A percentile compares a stretch with the other conserved stretches of the same genome.
Conservation (phyloP, 2,113 vertebrate species). For the Atherinomorus stipes region DNA sequence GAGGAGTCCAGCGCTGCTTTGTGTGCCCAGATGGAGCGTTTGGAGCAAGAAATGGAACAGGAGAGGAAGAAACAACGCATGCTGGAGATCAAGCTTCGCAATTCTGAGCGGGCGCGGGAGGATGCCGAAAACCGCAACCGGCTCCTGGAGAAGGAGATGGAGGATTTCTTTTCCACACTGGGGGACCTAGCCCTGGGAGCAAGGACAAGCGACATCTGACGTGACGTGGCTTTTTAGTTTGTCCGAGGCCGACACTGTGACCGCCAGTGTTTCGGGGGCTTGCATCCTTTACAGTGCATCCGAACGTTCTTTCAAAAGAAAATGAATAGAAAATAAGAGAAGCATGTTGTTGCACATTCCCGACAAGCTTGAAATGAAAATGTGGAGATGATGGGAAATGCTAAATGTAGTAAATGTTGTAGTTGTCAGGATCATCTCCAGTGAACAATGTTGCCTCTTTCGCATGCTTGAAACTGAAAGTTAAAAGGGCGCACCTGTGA, state of each 20-base stretch:
- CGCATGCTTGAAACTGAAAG: constrained; percentile 45
- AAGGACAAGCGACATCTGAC: constrained; percentile 77
- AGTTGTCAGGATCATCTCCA: background rate
- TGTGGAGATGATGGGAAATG: background rate
- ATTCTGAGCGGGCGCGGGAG: constrained; percentile 91
- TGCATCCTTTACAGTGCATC: background rate
- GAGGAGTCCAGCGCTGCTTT: constrained; percentile 88
- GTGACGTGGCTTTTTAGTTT: background rate
- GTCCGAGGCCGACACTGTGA: background rate
- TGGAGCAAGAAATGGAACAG: constrained; percentile 93
- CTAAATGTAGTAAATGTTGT: constrained; percentile 13
- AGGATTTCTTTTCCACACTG: constrained; percentile 93
- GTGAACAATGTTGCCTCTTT: constrained; percentile 5
- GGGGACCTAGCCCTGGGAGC: constrained; percentile 87
- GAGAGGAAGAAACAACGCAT: constrained; percentile 89
- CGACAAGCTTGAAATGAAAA: constrained; percentile 3
- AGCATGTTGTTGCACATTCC: constrained; percentile 41
- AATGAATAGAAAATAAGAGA: constrained; percentile 15
- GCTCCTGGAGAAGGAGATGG: constrained; percentile 95
- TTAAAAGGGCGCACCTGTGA: background rate
- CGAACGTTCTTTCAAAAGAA: constrained; percentile 28
- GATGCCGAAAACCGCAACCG: constrained; percentile 92
- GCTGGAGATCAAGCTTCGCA: constrained; percentile 94
- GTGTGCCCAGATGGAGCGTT: constrained; percentile 82
- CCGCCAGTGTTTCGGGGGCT: constrained; percentile 25